Base-by-base conservation (phyloP, 2,888 invertebrate genomes). In the Cephonodes hylas region DNA sequence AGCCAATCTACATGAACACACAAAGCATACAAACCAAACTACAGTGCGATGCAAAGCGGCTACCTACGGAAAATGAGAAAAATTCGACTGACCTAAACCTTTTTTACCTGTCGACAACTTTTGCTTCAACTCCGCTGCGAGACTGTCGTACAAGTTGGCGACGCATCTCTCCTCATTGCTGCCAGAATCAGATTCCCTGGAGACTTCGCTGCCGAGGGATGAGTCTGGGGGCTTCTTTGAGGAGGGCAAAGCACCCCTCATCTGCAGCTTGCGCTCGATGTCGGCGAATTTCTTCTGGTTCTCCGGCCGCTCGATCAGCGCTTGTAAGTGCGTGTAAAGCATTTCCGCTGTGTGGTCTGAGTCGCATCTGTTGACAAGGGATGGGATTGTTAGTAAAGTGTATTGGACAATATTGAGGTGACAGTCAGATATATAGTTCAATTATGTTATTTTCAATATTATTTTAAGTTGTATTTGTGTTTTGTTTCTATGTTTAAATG, bases 281-380 rank as follows among this genome's bases (percentile, higher is more conserved):
- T 97, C 96, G 1, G 95, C 94, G 76, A 97, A 95, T 69, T 98
- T 95, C 88, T 97, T 95, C 89, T 97, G 95, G 91, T 97, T 96
- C 82, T 98, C 96, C 38, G 98, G 96, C 67, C 96, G 89, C 71
- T 96, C 95, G 74, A 97, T 91, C 23, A 99, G 88, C 7, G 96
- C 94, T 86, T 97, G 96, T 64, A 99, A 89, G 78, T 98, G 98
- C 10, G 95, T 94, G 81, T 96, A 96, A 63, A 99, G 93, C 80
- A 97, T 94, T 66, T 96, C 95, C 0, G 99, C 99, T 20, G 99
- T 99, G 81, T 97, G 96, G 68, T 97, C 95, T 8, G 97, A 97
- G 86, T 99, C 99, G 85, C 97, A 98, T 86, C 92, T 92, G 89
- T 65, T 38, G 64, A 75, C 20, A 61, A 46, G 10, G 27, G 0